Conservation (phyloP, 2,888 invertebrate species). For the Diaphora mendica region DNA sequence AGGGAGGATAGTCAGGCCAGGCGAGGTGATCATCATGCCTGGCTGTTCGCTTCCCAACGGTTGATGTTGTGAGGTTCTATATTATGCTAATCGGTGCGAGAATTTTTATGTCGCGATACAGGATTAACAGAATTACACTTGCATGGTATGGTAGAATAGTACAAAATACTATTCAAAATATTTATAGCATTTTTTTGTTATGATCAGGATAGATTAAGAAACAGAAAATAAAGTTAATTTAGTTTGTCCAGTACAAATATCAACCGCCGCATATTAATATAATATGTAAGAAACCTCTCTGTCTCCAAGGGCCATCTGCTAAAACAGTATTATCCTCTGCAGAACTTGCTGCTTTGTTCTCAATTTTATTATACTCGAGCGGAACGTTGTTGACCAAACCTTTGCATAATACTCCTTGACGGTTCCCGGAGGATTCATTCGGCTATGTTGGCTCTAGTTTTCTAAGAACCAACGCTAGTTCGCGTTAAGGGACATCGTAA, state of each 20-base stretch:
- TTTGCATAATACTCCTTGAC: conserved; percentile 1
- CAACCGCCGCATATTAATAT: background rate
- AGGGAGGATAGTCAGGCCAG: too few species aligned
- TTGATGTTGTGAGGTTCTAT: too few species aligned
- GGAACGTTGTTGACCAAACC: conserved; percentile 8
- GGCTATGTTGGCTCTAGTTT: background rate
- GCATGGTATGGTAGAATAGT: too few species aligned
- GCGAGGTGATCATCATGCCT: too few species aligned
- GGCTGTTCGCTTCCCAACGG: too few species aligned
- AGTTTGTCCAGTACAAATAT: background rate
- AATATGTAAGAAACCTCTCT: background rate
- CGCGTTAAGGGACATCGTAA: background rate
- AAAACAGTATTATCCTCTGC: conserved; percentile 1
- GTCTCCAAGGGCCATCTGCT: conserved; percentile 4
- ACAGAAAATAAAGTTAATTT: background rate
- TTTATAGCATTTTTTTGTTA: too few species aligned
- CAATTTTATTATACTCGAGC: conserved; percentile 6
- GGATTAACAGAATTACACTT: too few species aligned
- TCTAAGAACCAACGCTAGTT: background rate
- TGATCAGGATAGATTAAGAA: background rate
- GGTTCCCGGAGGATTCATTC: background rate
- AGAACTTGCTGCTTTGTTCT: conserved; percentile 1
- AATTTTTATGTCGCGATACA: too few species aligned
- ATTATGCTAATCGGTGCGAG: too few species aligned
- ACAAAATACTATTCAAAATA: too few species aligned